Percentiles rank a stretch among this genome's conserved stretches.
These are phyloP conservation scores for Drosophila quinaria DNA, from an alignment of 2,888 invertebrate species.

Conservation along the genomic window DNA sequence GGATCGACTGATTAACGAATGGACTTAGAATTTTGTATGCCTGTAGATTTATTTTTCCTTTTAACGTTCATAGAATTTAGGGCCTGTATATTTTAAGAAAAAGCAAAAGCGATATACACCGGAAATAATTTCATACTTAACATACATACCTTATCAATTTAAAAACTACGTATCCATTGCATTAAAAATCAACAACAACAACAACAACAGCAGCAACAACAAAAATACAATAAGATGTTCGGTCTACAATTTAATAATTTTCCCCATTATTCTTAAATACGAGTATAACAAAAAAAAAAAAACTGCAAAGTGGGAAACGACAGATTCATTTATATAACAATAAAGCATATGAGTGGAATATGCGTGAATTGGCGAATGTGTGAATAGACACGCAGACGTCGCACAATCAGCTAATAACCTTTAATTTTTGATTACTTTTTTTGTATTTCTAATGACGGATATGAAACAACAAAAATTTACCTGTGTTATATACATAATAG, in stretches of 20 bases:
- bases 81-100: slow-evolving; percentile 68
- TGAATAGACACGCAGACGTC: slow-evolving; percentile 1
- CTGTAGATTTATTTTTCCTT: slow-evolving; percentile 77
- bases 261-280: neutral
- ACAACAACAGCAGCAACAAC: neutral
- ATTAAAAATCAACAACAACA: slow-evolving; percentile 1
- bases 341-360: slow-evolving; percentile 9
- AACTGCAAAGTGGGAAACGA: neutral
- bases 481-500: slow-evolving; percentile 79
- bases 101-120: slow-evolving; percentile 11
- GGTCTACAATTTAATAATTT: slow-evolving; percentile 10
- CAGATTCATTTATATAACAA: slow-evolving; percentile 8
- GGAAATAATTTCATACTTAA: slow-evolving; percentile 25
- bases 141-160: slow-evolving; percentile 17
- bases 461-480: slow-evolving; percentile 53
- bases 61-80: slow-evolving; percentile 75
- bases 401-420: slow-evolving; percentile 25
- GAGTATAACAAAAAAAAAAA: neutral
- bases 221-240: slow-evolving; percentile 2
- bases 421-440: slow-evolving; percentile 42
- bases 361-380: slow-evolving; percentile 5
- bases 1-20: slow-evolving; percentile 81
- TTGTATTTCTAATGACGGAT: slow-evolving; percentile 52
- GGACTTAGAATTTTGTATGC: slow-evolving; percentile 83
- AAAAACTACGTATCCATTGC: slow-evolving; percentile 6